A percentile compares a stretch with the other conserved stretches of the same genome.
These are phyloP conservation scores for Huso huso DNA, from an alignment of 2,797 vertebrate genomes.

Conservation along the genomic window DNA sequence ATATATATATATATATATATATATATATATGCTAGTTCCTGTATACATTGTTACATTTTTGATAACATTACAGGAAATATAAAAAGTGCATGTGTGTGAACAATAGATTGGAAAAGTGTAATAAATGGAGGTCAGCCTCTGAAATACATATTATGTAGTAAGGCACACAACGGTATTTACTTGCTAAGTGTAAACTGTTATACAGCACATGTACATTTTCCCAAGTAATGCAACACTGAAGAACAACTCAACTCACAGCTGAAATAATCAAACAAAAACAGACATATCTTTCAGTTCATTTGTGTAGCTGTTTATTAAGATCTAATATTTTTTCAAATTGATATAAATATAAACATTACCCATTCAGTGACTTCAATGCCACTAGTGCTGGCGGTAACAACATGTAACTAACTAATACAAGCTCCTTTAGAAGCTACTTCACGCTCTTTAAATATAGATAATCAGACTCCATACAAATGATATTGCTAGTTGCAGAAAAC, in stretches of 20 bases:
- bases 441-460: conserved; percentile 44
- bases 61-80: too few relatives aligned
- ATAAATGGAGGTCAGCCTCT: too few relatives aligned
- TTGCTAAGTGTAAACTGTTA: too few relatives aligned
- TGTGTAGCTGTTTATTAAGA: conserved; percentile 59
- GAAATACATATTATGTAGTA: too few relatives aligned
- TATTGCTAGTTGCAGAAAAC: conserved; percentile 32
- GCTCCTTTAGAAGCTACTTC: conserved; percentile 54
- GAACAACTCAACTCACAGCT: not conserved
- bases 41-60: too few relatives aligned
- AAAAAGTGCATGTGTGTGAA: too few relatives aligned
- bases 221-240: not conserved
- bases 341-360: conserved; percentile 63
- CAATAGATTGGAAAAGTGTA: too few relatives aligned
- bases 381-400: conserved; percentile 51
- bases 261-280: not conserved
- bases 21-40: too few relatives aligned
- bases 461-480: conserved; percentile 36
- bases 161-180: too few relatives aligned
- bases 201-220: not conserved
- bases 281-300: not conserved
- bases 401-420: conserved; percentile 49
- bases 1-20: too few relatives aligned
- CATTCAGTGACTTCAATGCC: conserved; percentile 50
- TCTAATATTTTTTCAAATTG: conserved; percentile 57